phyloP scores from a whole-genome alignment of 2,888 invertebrate genomes.

The Orthosia gracilis region DNA sequence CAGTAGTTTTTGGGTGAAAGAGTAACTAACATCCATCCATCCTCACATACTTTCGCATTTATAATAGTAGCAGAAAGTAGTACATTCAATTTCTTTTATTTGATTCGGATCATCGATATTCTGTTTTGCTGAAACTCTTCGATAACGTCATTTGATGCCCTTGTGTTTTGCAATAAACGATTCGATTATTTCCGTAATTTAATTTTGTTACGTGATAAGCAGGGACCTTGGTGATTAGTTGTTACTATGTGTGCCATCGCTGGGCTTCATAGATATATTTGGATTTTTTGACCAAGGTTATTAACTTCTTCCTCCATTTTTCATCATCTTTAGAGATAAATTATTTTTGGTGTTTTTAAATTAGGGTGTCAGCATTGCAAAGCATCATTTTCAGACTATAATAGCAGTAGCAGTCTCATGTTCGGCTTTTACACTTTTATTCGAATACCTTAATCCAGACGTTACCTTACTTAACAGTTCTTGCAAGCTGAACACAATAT shows the following conservation, averaged over 20 bases:
- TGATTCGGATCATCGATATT: slow-evolving; percentile 5
- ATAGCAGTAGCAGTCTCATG: not conserved
- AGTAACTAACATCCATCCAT: too few relatives aligned
- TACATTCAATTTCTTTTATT: slow-evolving; percentile 25
- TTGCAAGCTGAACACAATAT: not conserved
- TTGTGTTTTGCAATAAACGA: slow-evolving; percentile 60
- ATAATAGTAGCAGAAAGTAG: too few relatives aligned
- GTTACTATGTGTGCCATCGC: slow-evolving; percentile 34
- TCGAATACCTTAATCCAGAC: too few relatives aligned
- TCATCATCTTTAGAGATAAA: not conserved
- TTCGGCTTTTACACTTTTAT: too few relatives aligned
- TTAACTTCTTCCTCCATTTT: not conserved
- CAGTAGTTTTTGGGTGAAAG: too few relatives aligned
- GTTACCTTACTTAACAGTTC: too few relatives aligned
- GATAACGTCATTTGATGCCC: slow-evolving; percentile 54
- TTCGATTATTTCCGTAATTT: slow-evolving; percentile 63
- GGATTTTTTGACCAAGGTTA: not conserved
- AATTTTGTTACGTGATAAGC: slow-evolving; percentile 58
- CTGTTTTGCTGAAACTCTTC: slow-evolving; percentile 8
- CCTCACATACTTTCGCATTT: too few relatives aligned
- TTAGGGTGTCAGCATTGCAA: not conserved
- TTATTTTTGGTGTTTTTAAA: not conserved
- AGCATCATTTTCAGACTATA: not conserved
- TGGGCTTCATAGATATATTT: not conserved
- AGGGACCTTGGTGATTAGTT: slow-evolving; percentile 42